phyloP scores from a whole-genome alignment of 2,113 vertebrate species.

The Plotosus lineatus region DNA sequence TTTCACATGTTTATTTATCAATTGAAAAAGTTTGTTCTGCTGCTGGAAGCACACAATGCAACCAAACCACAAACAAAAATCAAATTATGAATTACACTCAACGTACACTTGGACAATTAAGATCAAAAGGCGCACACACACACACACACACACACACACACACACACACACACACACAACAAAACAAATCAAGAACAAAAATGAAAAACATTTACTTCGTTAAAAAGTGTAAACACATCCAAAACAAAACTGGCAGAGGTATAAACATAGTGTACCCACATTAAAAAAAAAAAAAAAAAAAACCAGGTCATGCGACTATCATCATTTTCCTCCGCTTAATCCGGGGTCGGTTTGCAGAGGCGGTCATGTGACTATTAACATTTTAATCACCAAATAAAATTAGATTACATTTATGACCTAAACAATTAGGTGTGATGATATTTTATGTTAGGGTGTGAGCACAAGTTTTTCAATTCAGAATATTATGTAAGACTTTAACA shows the following conservation, averaged over 20 bases:
- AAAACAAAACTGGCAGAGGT: slow-evolving; percentile 33
- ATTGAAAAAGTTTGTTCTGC: not conserved
- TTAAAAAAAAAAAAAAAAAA: no score
- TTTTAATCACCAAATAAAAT: not conserved
- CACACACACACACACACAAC: not conserved
- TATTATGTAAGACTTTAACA: not conserved
- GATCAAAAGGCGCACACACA: slow-evolving; percentile 13
- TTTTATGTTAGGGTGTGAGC: not conserved
- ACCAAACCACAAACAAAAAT: slow-evolving; percentile 41
- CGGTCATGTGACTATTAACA: slow-evolving; percentile 1
- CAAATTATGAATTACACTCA: slow-evolving; percentile 28
- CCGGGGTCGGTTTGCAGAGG: no score
- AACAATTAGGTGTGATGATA: not conserved
- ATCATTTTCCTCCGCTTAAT: no score
- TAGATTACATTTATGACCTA: not conserved
- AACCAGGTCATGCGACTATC: not conserved
- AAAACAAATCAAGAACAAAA: slow-evolving; percentile 12
- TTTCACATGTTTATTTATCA: not conserved
- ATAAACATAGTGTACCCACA: not conserved
- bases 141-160: slow-evolving; percentile 8
- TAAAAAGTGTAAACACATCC: slow-evolving; percentile 46
- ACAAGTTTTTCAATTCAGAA: not conserved
- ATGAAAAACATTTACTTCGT: slow-evolving; percentile 10
- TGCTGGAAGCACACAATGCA: slow-evolving; percentile 36
- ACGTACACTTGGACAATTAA: slow-evolving; percentile 36